Percentiles rank a stretch among this genome's conserved stretches.
These are phyloP conservation scores for Drosophila mayri DNA, from an alignment of 1,140 invertebrate genomes.

Conservation along the genomic window DNA sequence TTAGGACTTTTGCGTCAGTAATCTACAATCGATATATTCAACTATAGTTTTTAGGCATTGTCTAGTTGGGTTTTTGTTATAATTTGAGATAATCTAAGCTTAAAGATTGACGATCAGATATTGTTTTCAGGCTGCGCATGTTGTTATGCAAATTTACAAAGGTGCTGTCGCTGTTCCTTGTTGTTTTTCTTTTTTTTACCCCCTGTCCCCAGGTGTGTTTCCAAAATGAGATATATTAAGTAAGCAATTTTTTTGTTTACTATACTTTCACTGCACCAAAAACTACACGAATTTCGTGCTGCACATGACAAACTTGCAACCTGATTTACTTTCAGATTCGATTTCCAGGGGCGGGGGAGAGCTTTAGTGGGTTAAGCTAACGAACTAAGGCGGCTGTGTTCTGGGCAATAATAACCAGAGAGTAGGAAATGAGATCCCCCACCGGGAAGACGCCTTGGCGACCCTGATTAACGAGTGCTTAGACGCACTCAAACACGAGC, in stretches of 20 bases:
- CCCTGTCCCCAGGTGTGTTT: slow-evolving; percentile 41
- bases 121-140: slow-evolving; percentile 48
- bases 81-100: slow-evolving; percentile 58
- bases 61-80: slow-evolving; percentile 31
- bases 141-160: slow-evolving; percentile 74
- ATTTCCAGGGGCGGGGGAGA: too few relatives aligned
- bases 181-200: background rate
- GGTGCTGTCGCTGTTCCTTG: slow-evolving; percentile 29
- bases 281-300: slow-evolving; percentile 67
- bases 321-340: slow-evolving; percentile 8
- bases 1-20: background rate
- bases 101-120: slow-evolving; percentile 65
- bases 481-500: slow-evolving; percentile 74
- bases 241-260: slow-evolving; percentile 30
- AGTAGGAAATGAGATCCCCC: slow-evolving; percentile 7
- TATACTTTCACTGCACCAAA: slow-evolving; percentile 56
- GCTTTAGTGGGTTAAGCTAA: slow-evolving; percentile 12
- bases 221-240: slow-evolving; percentile 67
- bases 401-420: slow-evolving; percentile 3
- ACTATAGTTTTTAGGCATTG: slow-evolving; percentile 22
- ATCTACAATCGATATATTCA: background rate
- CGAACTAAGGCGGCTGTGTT: background rate
- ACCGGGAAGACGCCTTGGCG: slow-evolving; percentile 30
- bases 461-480: slow-evolving; percentile 73
- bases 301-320: slow-evolving; percentile 47